Evolutionary conservation across 2,888 invertebrate genomes (phyloP), one percentile per base, ranked within the genome.

Genomic region (Baccha elongata): DNA sequence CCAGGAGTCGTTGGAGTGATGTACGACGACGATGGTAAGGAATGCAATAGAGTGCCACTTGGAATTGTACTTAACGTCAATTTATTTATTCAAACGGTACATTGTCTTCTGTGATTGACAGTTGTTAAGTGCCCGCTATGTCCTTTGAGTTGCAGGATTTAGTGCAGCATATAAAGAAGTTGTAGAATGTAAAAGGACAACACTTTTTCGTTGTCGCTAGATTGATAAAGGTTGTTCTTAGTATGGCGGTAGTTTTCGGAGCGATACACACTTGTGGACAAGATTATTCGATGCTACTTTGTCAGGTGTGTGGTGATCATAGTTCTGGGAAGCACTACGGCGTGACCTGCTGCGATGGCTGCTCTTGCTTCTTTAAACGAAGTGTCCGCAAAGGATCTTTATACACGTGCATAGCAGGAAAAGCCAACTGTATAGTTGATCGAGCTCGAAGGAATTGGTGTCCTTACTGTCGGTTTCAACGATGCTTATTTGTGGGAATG

Each of bases 311-410:
- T 86, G 96, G 96, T 0, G 96, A 96, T 90, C 93, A 94, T 87
- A 95, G 95, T 19, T 96, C 94, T 86, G 96, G 96, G 1, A 95
- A 96, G 89, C 96, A 96, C 88, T 96, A 96, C 87, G 96, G 96
- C 0, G 94, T 96, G 11, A 94, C 93, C 88, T 96, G 96, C 87
- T 97, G 97, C 89, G 97, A 97, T 88, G 97, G 97, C 0, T 97
- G 97, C 88, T 96, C 96, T 60, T 97, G 97, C 87, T 97, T 97
- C 90, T 97, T 97, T 91, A 97, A 97, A 89, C 92, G 97, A 85
- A 95, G 95, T 85, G 93, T 97, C 50, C 92, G 97, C 48, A 93
- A 94, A 81, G 93, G 93, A 46, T 94, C 94, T 58, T 89, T 93
- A 17, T 97, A 96, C 88, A 93, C 93, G 23, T 97, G 97, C 89